Percentiles rank a stretch among this genome's conserved stretches.
phyloP scores from a whole-genome alignment of 2,797 vertebrate species.

The Takifugu rubripes region DNA sequence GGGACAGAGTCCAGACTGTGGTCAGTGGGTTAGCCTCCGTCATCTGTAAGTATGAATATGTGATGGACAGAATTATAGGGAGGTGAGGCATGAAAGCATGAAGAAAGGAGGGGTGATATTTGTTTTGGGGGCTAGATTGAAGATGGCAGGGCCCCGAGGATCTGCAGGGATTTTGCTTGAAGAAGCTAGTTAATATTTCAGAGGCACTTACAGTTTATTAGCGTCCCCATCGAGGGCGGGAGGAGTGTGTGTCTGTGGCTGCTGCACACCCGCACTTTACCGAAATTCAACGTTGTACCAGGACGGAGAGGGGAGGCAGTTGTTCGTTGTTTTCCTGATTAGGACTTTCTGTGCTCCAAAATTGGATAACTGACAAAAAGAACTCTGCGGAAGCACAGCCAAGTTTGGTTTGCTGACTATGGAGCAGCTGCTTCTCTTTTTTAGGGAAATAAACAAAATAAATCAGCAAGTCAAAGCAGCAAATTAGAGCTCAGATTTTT shows the following conservation, averaged over 20 bases:
- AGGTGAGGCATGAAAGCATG: conserved; percentile 21
- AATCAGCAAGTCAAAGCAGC: too few species aligned
- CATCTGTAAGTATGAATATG: conserved; percentile 51
- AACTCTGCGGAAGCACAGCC: too few species aligned
- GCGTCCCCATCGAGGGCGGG: conserved; percentile 53
- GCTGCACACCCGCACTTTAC: too few species aligned
- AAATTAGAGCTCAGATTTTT: too few species aligned
- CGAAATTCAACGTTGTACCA: too few species aligned
- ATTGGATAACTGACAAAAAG: too few species aligned
- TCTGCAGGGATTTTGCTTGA: conserved; percentile 71
- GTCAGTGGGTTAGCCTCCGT: conserved; percentile 51
- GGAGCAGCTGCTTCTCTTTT: too few species aligned
- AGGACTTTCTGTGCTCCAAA: too few species aligned
- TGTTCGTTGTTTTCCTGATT: too few species aligned
- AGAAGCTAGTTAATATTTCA: conserved; percentile 83
- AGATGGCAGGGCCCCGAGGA: conserved; percentile 67
- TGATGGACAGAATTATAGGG: conserved; percentile 37
- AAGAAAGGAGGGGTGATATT: conserved; percentile 54
- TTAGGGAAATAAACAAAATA: too few species aligned
- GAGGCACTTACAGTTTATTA: conserved; percentile 68
- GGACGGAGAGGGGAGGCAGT: too few species aligned
- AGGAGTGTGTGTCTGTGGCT: conserved; percentile 20
- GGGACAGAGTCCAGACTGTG: conserved; percentile 48
- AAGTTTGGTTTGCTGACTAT: too few species aligned
- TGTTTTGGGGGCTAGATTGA: conserved; percentile 71